Evolutionary conservation across 2,888 invertebrate species (phyloP), one percentile per base, ranked within the genome.

Genomic region (Spialia ferax): DNA sequence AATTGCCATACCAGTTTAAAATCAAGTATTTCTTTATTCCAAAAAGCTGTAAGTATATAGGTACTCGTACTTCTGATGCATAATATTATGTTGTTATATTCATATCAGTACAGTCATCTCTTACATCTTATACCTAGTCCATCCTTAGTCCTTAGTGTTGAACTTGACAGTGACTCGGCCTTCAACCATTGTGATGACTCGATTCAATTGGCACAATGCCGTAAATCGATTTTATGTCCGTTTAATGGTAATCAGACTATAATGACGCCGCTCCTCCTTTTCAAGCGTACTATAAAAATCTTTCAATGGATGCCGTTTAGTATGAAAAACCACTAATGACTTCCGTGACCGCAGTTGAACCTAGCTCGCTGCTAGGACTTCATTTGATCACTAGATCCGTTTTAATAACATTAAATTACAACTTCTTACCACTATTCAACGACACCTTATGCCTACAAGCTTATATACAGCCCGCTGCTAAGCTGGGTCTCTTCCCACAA

Each of bases 91-190:
- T n/a, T n/a, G n/a, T n/a, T n/a, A n/a, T n/a, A n/a, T n/a, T n/a
- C n/a, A n/a, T 35, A 35, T 4, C 35, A 13, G 13, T 42, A 15
- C 42, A 42, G 42, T 15, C 15, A 15, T n/a, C 42, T 20, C 48
- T 48, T 3, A 48, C 20, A 11, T 48, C 29, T 29, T 11, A 13
- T 48, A 60, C 18, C 5, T n/a, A n/a, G n/a, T n/a, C 2, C 26
- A 45, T 1, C 20, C 20, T 35, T 18, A 22, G 72, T 73, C 74
- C 77, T 75, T 74, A 70, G 57, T n/a, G 50, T 29, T 78, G 86
- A 78, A 85, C 91, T 91, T 91, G 90, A 82, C 64, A 82, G 81
- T 91, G 89, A 82, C 79, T 79, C 66, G 79, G 79, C 90, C 86
- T 79, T 70, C 50, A 61, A 66, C 70, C 72, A 86, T 72, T 74